phyloP scores from a whole-genome alignment of 2,797 vertebrate species.

The Botia almorhae region DNA sequence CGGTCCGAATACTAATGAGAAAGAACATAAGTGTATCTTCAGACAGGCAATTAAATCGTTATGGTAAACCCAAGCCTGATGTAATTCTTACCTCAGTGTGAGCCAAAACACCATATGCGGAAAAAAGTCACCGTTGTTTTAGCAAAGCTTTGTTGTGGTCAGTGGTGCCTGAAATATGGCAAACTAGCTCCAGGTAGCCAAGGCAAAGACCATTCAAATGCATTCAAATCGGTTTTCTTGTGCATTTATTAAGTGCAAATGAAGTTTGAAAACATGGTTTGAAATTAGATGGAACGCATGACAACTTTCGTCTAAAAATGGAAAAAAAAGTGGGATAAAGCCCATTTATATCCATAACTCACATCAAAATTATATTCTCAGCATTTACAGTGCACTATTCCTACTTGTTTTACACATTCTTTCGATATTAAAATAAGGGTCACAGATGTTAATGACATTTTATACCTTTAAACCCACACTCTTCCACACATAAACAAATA shows the following conservation, averaged over 20 bases:
- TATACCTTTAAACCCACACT: slow-evolving; percentile 35
- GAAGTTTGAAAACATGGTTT: slow-evolving; percentile 64
- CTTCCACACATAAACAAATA: slow-evolving; percentile 28
- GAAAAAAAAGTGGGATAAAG: slow-evolving; percentile 48
- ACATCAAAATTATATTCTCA: slow-evolving; percentile 64
- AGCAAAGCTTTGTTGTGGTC: neutral
- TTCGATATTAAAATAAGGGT: slow-evolving; percentile 40
- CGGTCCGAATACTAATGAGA: slow-evolving; percentile 31
- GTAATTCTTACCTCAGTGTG: slow-evolving; percentile 51
- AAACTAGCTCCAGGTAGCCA: neutral
- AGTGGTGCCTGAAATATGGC: neutral
- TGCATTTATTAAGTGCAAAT: slow-evolving; percentile 75
- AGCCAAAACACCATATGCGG: slow-evolving; percentile 28
- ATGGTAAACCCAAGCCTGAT: slow-evolving; percentile 44
- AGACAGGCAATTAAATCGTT: neutral
- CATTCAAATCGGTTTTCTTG: slow-evolving; percentile 8
- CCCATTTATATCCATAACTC: slow-evolving; percentile 48
- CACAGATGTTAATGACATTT: slow-evolving; percentile 11
- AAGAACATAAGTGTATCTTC: slow-evolving; percentile 7
- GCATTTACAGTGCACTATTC: slow-evolving; percentile 65
- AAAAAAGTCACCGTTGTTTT: slow-evolving; percentile 7
- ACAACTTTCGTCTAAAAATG: slow-evolving; percentile 53
- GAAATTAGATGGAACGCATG: slow-evolving; percentile 61
- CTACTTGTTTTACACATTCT: slow-evolving; percentile 68
- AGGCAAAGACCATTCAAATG: neutral